A percentile compares a stretch with the other conserved stretches of the same genome.
Evolutionary conservation across 2,113 vertebrate genomes (phyloP).

Genomic region (Bubo scandiacus): DNA sequence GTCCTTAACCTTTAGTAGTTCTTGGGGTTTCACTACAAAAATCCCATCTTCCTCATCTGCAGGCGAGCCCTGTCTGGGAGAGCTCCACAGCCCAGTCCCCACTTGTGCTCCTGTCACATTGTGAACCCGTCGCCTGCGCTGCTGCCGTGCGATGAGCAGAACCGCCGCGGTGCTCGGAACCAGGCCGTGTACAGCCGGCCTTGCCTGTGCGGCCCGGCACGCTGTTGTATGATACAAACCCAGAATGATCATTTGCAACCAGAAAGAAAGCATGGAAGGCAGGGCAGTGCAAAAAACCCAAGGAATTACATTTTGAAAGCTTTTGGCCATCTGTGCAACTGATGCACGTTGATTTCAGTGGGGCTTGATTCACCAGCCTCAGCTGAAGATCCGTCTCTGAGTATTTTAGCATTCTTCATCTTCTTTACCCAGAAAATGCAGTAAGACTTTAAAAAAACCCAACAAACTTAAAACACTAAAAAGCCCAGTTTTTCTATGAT

Average conservation of each 20-base stretch:
- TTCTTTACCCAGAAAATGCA: neutral
- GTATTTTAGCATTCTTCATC: neutral
- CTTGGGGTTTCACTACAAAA: neutral
- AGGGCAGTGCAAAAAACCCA: neutral
- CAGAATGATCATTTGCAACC: neutral
- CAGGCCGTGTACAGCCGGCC: too few relatives aligned
- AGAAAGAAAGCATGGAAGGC: neutral
- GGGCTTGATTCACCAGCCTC: neutral
- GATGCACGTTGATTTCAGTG: neutral
- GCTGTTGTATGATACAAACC: neutral
- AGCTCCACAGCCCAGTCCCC: neutral
- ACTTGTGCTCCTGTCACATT: neutral
- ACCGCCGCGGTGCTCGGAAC: fast-evolving
- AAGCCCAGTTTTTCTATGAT: neutral
- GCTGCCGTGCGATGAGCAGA: neutral
- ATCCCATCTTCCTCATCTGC: neutral
- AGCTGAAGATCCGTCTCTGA: neutral
- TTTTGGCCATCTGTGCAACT: neutral
- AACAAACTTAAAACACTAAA: neutral
- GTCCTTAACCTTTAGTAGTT: neutral
- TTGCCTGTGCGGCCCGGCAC: neutral
- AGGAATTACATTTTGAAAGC: neutral
- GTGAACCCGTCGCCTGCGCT: neutral
- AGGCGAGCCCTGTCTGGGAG: neutral
- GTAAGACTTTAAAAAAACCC: neutral